A percentile compares a stretch with the other conserved stretches of the same genome.
phyloP scores from a whole-genome alignment of 2,113 vertebrate genomes.

The Hiodon alosoides region DNA sequence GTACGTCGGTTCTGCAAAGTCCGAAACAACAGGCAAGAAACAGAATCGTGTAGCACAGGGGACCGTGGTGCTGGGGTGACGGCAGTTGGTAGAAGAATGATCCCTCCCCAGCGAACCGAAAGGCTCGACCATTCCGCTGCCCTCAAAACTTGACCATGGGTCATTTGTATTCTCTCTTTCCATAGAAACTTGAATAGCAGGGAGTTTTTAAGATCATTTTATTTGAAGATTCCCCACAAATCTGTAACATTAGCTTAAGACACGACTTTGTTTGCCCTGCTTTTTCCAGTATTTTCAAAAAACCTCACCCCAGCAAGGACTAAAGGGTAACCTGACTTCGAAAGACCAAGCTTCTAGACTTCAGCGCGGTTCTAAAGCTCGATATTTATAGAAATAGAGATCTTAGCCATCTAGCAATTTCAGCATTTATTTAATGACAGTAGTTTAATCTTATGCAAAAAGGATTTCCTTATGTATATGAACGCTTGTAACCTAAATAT shows the following conservation, averaged over 20 bases:
- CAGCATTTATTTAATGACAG: not conserved
- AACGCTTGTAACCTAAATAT: not conserved
- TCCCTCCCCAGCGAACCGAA: too few relatives aligned
- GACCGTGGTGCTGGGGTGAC: not conserved
- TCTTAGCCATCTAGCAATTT: not conserved
- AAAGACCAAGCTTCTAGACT: too few relatives aligned
- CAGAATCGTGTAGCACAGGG: not conserved
- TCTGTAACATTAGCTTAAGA: too few relatives aligned
- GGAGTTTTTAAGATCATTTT: not conserved
- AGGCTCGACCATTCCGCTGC: not conserved
- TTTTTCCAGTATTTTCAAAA: too few relatives aligned
- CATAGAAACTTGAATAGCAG: too few relatives aligned
- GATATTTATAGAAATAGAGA: too few relatives aligned
- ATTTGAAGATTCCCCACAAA: not conserved
- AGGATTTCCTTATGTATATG: not conserved
- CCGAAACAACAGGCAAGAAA: not conserved
- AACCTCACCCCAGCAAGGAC: too few relatives aligned
- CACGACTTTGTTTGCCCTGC: too few relatives aligned
- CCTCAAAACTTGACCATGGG: not conserved
- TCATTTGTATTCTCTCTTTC: too few relatives aligned
- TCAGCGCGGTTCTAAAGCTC: too few relatives aligned
- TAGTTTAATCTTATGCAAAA: not conserved
- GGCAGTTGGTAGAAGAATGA: not conserved
- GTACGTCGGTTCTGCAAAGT: too few relatives aligned
- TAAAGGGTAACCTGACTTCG: too few relatives aligned